Evolutionary conservation across 2,113 vertebrate species (phyloP).

Genomic region (Dendropsophus ebraccatus): DNA sequence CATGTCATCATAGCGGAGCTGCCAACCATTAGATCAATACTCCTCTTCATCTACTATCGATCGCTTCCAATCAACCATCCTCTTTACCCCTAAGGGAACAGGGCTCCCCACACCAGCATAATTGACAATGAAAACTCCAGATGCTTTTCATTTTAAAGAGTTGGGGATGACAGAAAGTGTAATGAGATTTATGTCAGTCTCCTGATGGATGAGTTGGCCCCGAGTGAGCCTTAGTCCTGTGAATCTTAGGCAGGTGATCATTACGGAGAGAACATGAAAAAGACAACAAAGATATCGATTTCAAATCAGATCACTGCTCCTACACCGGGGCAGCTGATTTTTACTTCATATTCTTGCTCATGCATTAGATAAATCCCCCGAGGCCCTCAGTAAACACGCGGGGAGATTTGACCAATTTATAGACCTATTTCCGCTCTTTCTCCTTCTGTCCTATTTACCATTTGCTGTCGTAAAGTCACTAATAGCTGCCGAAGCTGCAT

Average conservation of each 20-base stretch:
- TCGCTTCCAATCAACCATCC: not conserved
- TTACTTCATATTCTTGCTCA: constrained; percentile 48
- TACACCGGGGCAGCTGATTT: constrained; percentile 39
- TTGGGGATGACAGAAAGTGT: constrained; percentile 42
- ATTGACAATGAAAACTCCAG: constrained; percentile 48
- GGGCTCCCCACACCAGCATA: constrained; percentile 32
- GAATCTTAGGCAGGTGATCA: constrained; percentile 58
- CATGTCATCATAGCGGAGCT: not conserved
- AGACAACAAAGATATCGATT: constrained; percentile 53
- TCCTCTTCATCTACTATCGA: not conserved
- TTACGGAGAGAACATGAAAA: constrained; percentile 61
- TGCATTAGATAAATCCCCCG: constrained; percentile 40
- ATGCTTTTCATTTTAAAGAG: constrained; percentile 53
- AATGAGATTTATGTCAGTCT: constrained; percentile 58
- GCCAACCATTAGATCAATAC: not conserved
- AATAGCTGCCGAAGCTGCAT: not conserved
- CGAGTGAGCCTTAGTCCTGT: constrained; percentile 53
- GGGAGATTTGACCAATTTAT: constrained; percentile 36
- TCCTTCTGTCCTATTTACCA: constrained; percentile 22
- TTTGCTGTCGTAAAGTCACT: constrained; percentile 40
- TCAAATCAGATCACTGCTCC: constrained; percentile 61
- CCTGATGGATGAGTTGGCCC: constrained; percentile 60
- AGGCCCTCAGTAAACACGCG: not conserved
- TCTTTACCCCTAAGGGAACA: constrained; percentile 26
- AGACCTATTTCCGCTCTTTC: constrained; percentile 14